These are phyloP conservation scores for Ia io DNA, from an alignment of 2,113 vertebrate species.

Conservation along the genomic window DNA sequence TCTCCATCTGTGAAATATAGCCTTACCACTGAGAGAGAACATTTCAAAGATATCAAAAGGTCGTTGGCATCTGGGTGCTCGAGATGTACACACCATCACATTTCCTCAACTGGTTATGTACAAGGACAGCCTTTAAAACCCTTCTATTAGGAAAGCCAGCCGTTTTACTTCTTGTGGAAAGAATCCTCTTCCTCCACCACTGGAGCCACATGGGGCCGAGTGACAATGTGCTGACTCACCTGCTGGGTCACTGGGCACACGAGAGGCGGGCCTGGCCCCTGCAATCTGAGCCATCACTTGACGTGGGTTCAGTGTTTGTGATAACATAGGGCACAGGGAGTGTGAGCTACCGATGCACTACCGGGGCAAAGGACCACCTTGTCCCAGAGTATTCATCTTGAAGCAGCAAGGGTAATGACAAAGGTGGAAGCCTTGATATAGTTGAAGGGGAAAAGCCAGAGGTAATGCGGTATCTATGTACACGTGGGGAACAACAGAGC, in stretches of 20 bases:
- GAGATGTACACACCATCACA: background rate
- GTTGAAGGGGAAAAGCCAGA: background rate
- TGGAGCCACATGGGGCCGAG: background rate
- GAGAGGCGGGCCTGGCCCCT: background rate
- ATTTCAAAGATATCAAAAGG: background rate
- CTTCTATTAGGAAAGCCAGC: background rate
- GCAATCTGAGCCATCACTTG: background rate
- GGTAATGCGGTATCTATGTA: accelerated
- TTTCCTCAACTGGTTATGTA: background rate
- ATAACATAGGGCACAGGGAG: accelerated
- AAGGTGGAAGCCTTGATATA: background rate
- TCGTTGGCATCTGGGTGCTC: background rate
- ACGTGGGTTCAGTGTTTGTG: background rate
- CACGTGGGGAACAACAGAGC: background rate
- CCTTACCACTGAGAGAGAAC: background rate
- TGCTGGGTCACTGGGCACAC: background rate
- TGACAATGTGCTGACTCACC: background rate
- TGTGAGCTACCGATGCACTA: accelerated
- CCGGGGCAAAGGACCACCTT: background rate
- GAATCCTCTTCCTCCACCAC: background rate
- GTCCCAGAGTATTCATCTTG: background rate
- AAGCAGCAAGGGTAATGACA: background rate
- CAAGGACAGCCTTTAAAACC: background rate
- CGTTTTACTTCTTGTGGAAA: background rate
- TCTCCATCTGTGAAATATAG: background rate